Percentiles rank a stretch among this genome's conserved stretches.
phyloP scores from a whole-genome alignment of 2,888 invertebrate species.

The Leptinotarsa haldemani region DNA sequence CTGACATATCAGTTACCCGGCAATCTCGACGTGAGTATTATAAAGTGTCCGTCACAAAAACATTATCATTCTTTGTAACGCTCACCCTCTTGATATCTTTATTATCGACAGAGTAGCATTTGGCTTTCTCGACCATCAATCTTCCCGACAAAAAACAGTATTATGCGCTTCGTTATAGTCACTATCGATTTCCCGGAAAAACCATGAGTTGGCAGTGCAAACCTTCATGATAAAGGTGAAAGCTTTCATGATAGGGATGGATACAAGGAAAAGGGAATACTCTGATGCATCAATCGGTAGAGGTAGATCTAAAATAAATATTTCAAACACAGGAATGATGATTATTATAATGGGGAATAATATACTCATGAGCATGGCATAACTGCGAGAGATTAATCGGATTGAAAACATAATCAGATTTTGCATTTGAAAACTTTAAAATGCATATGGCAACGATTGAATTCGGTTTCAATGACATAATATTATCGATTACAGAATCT shows the following conservation, averaged over 20 bases:
- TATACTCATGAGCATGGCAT: too few relatives aligned
- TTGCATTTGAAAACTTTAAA: too few relatives aligned
- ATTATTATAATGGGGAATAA: too few relatives aligned
- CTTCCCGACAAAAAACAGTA: constrained; percentile 50
- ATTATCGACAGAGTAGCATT: constrained; percentile 59
- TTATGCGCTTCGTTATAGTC: constrained; percentile 27
- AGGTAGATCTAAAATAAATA: too few relatives aligned
- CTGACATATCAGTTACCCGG: not conserved
- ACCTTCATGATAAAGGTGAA: constrained; percentile 1
- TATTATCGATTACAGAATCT: too few relatives aligned
- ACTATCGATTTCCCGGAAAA: constrained; percentile 34
- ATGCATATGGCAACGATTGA: too few relatives aligned
- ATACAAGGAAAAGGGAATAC: too few relatives aligned
- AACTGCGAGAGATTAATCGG: too few relatives aligned
- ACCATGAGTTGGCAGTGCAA: constrained; percentile 7
- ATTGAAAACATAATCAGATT: too few relatives aligned
- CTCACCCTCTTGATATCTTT: constrained; percentile 59
- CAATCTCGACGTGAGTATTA: constrained; percentile 52
- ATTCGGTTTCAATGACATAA: too few relatives aligned
- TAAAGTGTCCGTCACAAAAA: constrained; percentile 62
- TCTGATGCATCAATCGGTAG: too few relatives aligned
- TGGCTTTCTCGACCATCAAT: constrained; percentile 60
- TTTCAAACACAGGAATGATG: too few relatives aligned
- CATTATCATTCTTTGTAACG: constrained; percentile 62
- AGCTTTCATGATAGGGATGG: not conserved